These are phyloP conservation scores for Elaphurus davidianus DNA, from an alignment of 2,113 vertebrate species.

Conservation along the genomic window DNA sequence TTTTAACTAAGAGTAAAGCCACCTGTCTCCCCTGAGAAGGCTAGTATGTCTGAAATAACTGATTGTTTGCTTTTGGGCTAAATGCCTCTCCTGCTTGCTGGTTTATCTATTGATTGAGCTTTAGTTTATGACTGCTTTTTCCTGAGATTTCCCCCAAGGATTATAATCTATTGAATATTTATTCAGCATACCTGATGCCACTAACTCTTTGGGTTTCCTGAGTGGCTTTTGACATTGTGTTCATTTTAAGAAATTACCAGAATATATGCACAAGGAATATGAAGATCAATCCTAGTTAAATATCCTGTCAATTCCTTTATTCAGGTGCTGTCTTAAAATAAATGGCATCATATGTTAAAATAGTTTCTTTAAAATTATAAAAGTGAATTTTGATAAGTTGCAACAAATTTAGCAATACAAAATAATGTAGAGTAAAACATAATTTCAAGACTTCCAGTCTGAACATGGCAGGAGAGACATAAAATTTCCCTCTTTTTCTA, in stretches of 20 bases:
- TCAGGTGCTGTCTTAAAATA: not conserved
- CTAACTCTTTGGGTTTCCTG: not conserved
- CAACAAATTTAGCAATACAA: not conserved
- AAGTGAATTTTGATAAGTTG: not conserved
- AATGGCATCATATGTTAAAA: not conserved
- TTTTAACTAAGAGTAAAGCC: constrained; percentile 54
- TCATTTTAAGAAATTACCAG: not conserved
- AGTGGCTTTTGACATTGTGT: not conserved
- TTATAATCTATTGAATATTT: constrained; percentile 47
- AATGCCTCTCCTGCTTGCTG: constrained; percentile 36
- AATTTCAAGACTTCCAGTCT: not conserved
- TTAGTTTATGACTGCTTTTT: constrained; percentile 34
- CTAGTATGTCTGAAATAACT: constrained; percentile 25
- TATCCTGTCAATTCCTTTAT: not conserved
- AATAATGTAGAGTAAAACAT: not conserved
- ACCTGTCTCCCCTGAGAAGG: constrained; percentile 40
- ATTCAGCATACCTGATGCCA: not conserved
- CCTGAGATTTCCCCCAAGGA: not conserved
- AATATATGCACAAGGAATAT: not conserved
- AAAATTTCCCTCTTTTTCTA: not conserved
- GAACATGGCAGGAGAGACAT: not conserved
- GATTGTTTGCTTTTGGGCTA: constrained; percentile 53
- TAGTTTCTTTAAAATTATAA: not conserved
- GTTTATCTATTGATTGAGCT: constrained; percentile 51
- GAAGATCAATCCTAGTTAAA: not conserved